These are phyloP conservation scores for Protophormia terraenovae DNA, from an alignment of 2,888 invertebrate genomes.

Conservation along the genomic window DNA sequence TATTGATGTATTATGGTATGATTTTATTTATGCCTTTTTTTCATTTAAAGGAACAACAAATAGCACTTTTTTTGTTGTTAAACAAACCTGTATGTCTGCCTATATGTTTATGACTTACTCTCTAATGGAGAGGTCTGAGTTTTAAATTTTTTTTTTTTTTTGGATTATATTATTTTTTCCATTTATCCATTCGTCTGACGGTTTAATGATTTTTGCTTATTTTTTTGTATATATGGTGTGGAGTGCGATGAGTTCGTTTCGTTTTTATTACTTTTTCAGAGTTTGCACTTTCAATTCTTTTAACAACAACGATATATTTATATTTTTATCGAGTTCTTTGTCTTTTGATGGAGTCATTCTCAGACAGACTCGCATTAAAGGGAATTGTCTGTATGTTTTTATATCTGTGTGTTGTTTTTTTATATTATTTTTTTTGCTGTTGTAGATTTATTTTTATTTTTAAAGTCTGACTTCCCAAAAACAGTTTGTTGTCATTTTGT, in stretches of 20 bases:
- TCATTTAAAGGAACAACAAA: slow-evolving; percentile 26
- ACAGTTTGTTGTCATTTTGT: slow-evolving; percentile 14
- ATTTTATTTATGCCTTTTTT: slow-evolving; percentile 4
- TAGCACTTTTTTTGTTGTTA: slow-evolving; percentile 27
- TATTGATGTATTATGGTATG: slow-evolving; percentile 15
- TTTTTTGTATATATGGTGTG: slow-evolving; percentile 7
- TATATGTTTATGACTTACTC: slow-evolving; percentile 24
- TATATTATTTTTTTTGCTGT: not conserved
- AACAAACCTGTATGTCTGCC: slow-evolving; percentile 43
- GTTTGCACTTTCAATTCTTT: slow-evolving; percentile 55
- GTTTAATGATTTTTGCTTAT: slow-evolving; percentile 40
- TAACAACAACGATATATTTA: not conserved
- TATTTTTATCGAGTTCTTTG: slow-evolving; percentile 42
- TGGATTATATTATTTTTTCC: not conserved
- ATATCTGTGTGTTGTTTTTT: slow-evolving; percentile 6
- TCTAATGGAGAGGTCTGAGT: slow-evolving; percentile 38
- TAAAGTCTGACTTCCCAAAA: slow-evolving; percentile 39
- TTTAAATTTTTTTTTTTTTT: slow-evolving; percentile 24
- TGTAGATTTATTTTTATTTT: slow-evolving; percentile 35
- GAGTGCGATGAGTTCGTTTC: slow-evolving; percentile 40
- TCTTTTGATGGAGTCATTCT: slow-evolving; percentile 11
- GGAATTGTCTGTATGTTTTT: slow-evolving; percentile 14
- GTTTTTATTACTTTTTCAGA: slow-evolving; percentile 16
- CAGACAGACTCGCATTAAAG: slow-evolving; percentile 32
- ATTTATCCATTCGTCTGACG: slow-evolving; percentile 32